Evolutionary conservation across 2,888 invertebrate species (phyloP).

Genomic region (Cenopis cana): DNA sequence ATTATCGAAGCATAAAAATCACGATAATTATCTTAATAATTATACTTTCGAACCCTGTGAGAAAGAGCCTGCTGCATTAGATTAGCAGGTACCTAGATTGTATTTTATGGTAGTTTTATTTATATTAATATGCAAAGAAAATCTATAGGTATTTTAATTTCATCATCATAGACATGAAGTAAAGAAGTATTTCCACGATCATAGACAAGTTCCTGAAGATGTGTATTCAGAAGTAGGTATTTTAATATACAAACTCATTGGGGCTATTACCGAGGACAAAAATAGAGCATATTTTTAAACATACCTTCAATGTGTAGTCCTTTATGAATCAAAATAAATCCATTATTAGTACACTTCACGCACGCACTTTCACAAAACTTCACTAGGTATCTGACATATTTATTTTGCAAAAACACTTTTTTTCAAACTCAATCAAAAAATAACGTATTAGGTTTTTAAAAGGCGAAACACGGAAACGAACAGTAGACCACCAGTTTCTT

Average conservation of each 20-base stretch:
- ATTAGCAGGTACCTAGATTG: too few relatives aligned
- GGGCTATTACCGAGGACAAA: constrained; percentile 34
- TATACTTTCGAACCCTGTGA: too few relatives aligned
- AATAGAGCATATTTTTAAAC: constrained; percentile 57
- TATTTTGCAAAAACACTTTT: constrained; percentile 5
- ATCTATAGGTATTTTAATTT: too few relatives aligned
- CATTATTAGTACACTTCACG: constrained; percentile 50
- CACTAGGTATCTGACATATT: constrained; percentile 34
- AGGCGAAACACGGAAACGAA: constrained; percentile 16
- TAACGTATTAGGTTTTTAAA: constrained; percentile 6
- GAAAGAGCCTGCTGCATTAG: too few relatives aligned
- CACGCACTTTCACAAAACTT: constrained; percentile 27
- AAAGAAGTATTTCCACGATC: background rate
- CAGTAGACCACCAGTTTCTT: constrained; percentile 22
- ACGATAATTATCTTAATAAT: too few relatives aligned
- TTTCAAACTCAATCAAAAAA: background rate
- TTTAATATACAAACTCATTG: background rate
- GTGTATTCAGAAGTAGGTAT: background rate
- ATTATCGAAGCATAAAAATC: too few relatives aligned
- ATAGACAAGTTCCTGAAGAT: background rate
- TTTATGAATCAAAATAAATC: constrained; percentile 53
- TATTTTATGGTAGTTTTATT: too few relatives aligned
- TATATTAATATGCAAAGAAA: too few relatives aligned
- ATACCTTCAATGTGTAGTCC: constrained; percentile 63
- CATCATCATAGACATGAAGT: too few relatives aligned